Conservation (phyloP, 2,797 vertebrate genomes). For the Moxostoma hubbsi region DNA sequence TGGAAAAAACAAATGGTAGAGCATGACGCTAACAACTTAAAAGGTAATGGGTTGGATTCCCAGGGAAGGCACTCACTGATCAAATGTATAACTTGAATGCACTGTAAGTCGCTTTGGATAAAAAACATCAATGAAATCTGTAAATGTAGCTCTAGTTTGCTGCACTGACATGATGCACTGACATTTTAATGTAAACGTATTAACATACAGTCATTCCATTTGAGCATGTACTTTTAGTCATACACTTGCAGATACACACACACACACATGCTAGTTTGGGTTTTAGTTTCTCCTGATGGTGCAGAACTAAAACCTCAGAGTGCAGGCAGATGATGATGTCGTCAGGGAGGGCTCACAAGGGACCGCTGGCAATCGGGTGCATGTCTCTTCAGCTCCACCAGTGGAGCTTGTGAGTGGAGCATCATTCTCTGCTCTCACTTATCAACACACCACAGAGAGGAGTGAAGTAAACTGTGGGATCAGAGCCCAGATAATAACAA, state of each 20-base stretch:
- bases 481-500: conserved; percentile 39
- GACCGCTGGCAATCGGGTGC: conserved; percentile 26
- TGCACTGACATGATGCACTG: not conserved
- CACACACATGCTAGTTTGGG: conserved; percentile 15
- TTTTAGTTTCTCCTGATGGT: conserved; percentile 68
- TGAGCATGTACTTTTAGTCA: conserved; percentile 11
- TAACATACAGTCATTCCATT: not conserved
- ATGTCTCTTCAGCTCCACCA: conserved; percentile 47
- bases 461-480: conserved; percentile 59
- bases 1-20: too few relatives aligned
- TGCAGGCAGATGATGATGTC: conserved; percentile 36
- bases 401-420: conserved; percentile 38
- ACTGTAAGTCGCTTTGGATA: too few relatives aligned
- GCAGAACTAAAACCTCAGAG: conserved; percentile 63
- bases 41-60: too few relatives aligned
- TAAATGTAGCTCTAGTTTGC: not conserved
- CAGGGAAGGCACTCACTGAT: too few relatives aligned
- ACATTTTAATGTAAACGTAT: conserved; percentile 1
- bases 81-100: too few relatives aligned
- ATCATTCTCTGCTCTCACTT: conserved; percentile 55
- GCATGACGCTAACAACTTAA: too few relatives aligned
- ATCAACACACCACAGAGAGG: conserved; percentile 48
- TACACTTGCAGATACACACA: not conserved
- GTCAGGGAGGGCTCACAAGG: conserved; percentile 22
- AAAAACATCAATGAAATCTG: too few relatives aligned